Percentiles rank a stretch among this genome's conserved stretches.
These are phyloP conservation scores for Podarcis lilfordi DNA, from an alignment of 2,797 vertebrate species.

Conservation along the genomic window DNA sequence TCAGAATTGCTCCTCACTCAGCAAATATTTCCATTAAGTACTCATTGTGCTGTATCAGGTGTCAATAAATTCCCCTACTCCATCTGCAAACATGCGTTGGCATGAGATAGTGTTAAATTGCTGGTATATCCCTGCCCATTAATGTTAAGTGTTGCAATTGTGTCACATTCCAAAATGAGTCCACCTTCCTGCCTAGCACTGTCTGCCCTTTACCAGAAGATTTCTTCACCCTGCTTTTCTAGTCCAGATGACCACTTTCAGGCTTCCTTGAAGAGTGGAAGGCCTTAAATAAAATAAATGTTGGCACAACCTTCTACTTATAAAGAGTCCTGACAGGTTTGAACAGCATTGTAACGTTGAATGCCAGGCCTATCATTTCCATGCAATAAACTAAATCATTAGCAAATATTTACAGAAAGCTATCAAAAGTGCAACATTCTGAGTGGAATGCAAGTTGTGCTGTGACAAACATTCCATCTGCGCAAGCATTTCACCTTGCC, in stretches of 20 bases:
- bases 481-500: too few species aligned
- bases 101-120: background rate
- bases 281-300: background rate
- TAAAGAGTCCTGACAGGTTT: background rate
- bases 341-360: background rate
- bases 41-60: conserved; percentile 1
- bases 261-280: background rate
- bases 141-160: background rate
- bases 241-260: background rate
- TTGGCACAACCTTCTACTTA: too few species aligned
- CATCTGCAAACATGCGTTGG: background rate
- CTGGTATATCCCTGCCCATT: background rate
- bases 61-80: background rate
- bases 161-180: background rate
- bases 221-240: background rate
- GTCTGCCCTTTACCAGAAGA: background rate
- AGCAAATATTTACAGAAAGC: conserved; percentile 2
- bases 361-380: background rate
- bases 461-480: too few species aligned
- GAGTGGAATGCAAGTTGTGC: too few species aligned
- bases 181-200: background rate
- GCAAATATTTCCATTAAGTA: background rate
- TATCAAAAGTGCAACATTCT: too few species aligned
- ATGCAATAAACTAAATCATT: background rate
- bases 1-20: background rate